Evolutionary conservation across 2,797 vertebrate genomes (phyloP).

Genomic region (Syndactyla subalaris): DNA sequence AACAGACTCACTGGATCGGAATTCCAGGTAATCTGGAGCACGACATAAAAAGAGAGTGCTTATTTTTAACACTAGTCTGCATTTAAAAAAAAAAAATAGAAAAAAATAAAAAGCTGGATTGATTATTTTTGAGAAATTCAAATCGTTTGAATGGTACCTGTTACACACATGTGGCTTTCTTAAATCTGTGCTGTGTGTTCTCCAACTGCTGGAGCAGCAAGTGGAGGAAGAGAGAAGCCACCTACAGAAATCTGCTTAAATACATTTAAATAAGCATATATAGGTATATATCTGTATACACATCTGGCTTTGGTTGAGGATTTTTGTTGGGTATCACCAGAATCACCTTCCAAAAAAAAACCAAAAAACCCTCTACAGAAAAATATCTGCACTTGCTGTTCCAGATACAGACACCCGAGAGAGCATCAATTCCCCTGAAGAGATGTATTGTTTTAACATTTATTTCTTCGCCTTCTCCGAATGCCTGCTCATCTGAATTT

Average conservation of each 20-base stretch:
- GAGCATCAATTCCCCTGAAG: slow-evolving; percentile 32
- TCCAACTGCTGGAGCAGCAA: not conserved
- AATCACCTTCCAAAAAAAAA: not conserved
- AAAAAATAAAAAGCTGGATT: not conserved
- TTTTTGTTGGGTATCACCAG: not conserved
- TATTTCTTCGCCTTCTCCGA: slow-evolving; percentile 41
- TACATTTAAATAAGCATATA: not conserved
- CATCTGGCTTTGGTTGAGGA: not conserved
- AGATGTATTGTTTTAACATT: slow-evolving; percentile 57
- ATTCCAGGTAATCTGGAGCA: not conserved
- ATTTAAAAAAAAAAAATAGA: not conserved
- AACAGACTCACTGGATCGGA: not conserved
- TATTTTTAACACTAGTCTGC: not conserved
- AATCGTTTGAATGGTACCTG: not conserved
- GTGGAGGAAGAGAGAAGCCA: not conserved
- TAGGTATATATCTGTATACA: not conserved
- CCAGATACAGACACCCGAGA: slow-evolving; percentile 7
- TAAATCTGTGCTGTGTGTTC: not conserved
- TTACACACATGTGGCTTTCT: not conserved
- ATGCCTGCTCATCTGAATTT: slow-evolving; percentile 58
- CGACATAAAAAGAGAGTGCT: not conserved
- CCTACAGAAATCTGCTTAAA: not conserved
- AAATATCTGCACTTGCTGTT: slow-evolving; percentile 37
- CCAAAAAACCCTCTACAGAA: not conserved
- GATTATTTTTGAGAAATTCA: not conserved